Conservation (phyloP, 2,797 vertebrate species). For the Acrocephalus scirpaceus region DNA sequence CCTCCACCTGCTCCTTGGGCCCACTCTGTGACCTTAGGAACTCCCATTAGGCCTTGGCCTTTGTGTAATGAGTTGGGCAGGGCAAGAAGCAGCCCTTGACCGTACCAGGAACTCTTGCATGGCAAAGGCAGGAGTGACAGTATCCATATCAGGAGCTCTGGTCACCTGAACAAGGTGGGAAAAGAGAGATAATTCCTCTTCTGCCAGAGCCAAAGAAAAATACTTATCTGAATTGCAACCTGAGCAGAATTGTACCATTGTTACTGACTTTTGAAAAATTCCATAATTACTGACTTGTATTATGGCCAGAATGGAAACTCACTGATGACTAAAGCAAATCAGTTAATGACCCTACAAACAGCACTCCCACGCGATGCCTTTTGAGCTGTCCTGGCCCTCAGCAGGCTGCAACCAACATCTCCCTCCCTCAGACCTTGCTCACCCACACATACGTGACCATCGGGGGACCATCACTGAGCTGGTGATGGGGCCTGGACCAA, state of each 20-base stretch:
- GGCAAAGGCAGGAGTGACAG: not conserved
- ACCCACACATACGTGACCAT: not conserved
- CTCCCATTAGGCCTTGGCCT: not conserved
- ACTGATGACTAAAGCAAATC: not conserved
- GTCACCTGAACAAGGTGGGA: not conserved
- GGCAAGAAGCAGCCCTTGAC: not conserved
- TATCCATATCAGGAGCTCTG: not conserved
- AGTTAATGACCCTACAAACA: not conserved
- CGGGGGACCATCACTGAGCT: accelerated
- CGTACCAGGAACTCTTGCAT: accelerated
- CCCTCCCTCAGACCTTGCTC: accelerated
- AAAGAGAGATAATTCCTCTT: not conserved
- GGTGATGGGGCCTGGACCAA: not conserved
- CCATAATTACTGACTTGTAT: not conserved
- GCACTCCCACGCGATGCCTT: not conserved
- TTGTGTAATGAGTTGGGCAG: not conserved
- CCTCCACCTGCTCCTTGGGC: not conserved
- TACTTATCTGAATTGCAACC: not conserved
- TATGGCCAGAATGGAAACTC: not conserved
- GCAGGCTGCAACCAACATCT: not conserved
- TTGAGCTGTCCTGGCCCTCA: not conserved
- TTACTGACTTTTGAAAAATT: not conserved
- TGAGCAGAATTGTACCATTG: not conserved
- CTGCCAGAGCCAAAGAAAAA: not conserved
- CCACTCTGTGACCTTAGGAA: not conserved